Conservation (phyloP, 2,113 vertebrate species). For the Piprites chloris region DNA sequence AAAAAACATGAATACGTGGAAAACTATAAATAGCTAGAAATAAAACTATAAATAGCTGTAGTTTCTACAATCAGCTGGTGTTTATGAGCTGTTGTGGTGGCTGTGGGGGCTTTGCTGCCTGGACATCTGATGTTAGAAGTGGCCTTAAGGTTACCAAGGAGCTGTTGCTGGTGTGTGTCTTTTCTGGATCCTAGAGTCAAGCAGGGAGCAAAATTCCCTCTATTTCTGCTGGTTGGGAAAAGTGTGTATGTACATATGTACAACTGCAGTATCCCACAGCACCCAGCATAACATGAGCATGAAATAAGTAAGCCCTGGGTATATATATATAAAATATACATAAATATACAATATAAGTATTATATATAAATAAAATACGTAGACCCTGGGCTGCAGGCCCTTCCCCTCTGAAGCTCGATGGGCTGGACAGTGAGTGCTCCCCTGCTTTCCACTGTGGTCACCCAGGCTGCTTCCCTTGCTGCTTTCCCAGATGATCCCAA, state of each 20-base stretch:
- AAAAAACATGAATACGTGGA: not conserved
- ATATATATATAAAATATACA: not conserved
- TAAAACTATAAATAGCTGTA: not conserved
- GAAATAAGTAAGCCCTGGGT: not conserved
- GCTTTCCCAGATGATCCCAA: not conserved
- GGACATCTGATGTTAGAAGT: not conserved
- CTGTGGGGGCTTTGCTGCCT: not conserved
- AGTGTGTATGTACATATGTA: accelerated
- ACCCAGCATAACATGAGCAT: not conserved
- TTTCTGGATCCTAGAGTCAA: not conserved
- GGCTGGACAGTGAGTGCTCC: not conserved
- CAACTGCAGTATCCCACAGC: not conserved
- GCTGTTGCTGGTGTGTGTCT: not conserved
- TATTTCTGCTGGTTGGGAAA: not conserved
- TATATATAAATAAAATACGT: not conserved
- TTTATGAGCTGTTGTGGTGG: not conserved
- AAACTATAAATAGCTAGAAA: not conserved
- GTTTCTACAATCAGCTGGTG: not conserved
- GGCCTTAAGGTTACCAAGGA: not conserved
- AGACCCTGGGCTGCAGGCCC: not conserved
- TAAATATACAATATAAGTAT: not conserved
- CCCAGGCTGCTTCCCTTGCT: accelerated
- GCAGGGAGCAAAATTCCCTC: not conserved
- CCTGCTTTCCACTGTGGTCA: not conserved
- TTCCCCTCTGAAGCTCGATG: not conserved